These are phyloP conservation scores for Torymus tubicola DNA, from an alignment of 2,888 invertebrate species.

Conservation along the genomic window DNA sequence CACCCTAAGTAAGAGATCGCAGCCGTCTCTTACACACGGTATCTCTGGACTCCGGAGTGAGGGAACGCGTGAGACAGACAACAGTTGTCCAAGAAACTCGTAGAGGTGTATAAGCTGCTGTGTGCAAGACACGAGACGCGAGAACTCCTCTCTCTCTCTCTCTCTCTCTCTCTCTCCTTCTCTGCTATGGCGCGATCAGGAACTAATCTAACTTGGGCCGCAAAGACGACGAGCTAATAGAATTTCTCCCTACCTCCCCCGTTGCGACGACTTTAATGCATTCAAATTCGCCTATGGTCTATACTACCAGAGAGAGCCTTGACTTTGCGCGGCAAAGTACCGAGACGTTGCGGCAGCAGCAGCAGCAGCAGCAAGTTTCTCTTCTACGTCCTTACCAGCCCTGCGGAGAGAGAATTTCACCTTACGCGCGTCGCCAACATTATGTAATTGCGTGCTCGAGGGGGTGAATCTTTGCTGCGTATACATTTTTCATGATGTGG, in stretches of 20 bases:
- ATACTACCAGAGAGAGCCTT: too few species aligned
- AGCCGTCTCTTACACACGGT: too few species aligned
- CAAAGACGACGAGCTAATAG: conserved; percentile 40
- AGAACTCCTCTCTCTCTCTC: too few species aligned
- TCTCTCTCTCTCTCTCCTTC: too few species aligned
- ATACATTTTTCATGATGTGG: too few species aligned
- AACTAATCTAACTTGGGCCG: conserved; percentile 49
- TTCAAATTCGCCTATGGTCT: conserved; percentile 38
- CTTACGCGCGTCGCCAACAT: conserved; percentile 12
- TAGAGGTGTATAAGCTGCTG: too few species aligned
- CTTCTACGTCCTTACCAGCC: conserved; percentile 9
- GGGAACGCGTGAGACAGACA: not conserved
- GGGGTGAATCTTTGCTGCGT: not conserved
- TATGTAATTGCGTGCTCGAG: conserved; percentile 12
- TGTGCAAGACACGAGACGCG: not conserved
- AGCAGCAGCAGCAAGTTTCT: not conserved
- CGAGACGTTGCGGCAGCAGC: not conserved
- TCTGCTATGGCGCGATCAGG: conserved; percentile 47
- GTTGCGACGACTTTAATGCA: conserved; percentile 31
- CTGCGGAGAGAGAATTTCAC: conserved; percentile 8
- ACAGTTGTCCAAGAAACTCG: conserved; percentile 33
- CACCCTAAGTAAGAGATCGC: not conserved
- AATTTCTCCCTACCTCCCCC: conserved; percentile 18
- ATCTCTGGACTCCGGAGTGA: not conserved
- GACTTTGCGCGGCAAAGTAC: conserved; percentile 15